Evolutionary conservation across 2,888 invertebrate species (phyloP), one percentile per base, ranked within the genome.

Genomic region (Bombyx huttoni): DNA sequence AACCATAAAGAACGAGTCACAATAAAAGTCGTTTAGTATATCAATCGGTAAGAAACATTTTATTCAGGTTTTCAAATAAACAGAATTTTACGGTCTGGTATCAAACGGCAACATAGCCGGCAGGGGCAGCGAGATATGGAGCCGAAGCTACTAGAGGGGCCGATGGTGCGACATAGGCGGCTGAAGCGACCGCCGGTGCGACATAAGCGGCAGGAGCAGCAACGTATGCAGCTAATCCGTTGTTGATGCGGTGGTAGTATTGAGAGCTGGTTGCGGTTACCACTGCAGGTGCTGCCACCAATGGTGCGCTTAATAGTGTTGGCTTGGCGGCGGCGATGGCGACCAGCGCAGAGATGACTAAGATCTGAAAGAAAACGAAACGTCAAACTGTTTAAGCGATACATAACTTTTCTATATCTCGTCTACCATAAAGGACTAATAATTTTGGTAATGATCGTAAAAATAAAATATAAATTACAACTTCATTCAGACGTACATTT

Each of bases 231-330:
- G 81, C 88, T 0, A 85, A 57, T 0, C 84, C 81, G 61, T 91
- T 92, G 81, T 91, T 91, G 70, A 91, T 90, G 60, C 92, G 89
- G 53, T 92, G 91, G 73, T 92, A 87, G 63, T 92, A 91, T 71
- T 93, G 93, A 24, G 92, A 92, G 76, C 93, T 93, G 64, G 90
- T 89, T 5, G 93, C 91, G 0, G 93, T 92, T 53, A 91, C 90
- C 10, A 91, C 78, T 0, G 90, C 86, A 1, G 87, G 84, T 0
- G 81, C 75, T 1, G 76, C 88, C 1, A 83, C 66, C 8, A 80
- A 51, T 0, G 80, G 79, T 5, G 78, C 77, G 55, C 77, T 76
- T 10, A 81, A 63, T 8, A 82, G 57, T 3, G 70, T 61, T 0
- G 84, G 85, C 60, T 86, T 85, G 50, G 85, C 86, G 10, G 71